Base-by-base conservation (phyloP, 2,888 invertebrate species). In the Melipona bicolor region DNA sequence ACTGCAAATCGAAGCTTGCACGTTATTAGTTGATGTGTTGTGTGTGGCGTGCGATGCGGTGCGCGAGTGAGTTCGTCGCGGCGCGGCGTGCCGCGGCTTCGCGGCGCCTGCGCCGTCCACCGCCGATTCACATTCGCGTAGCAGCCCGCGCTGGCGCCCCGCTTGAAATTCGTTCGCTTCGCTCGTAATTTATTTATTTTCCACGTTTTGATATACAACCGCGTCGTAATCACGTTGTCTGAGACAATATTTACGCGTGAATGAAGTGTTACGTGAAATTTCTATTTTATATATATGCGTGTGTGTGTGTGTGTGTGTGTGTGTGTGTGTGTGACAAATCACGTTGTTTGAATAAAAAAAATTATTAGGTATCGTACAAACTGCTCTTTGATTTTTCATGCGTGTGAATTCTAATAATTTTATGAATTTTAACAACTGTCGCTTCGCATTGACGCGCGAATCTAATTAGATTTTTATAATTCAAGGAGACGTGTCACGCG, bases 21-120 rank as follows among this genome's bases (percentile, higher is more conserved):
- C 86, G 88, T 85, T 81, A 70, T 86, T 89, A 87, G 89, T 91
- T 91, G 91, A 90, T 92, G 91, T 87, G 92, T 93, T 93, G 94
- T 93, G 93, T 93, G 92, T 94, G 92, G 92, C 94, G 92, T 94
- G 94, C 94, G 91, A 93, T 93, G 92, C 94, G 93, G 93, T 93
- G 93, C 94, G 93, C 94, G 94, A 94, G 94, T 94, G 93, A 93
- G 93, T 93, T 93, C 92, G 89, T 91, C 93, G 92, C 94, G 91
- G 91, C 92, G 91, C 90, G 92, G 91, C 91, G 91, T 92, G 92
- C 92, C 94, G 93, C 92, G 93, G 89, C 91, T 91, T 89, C 91
- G 89, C 90, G 91, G 92, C 94, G 94, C 94, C 90, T 93, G 94
- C 94, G 94, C 90, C 73, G 61, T 76, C 50, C 54, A 71, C 67